Evolutionary conservation across 2,888 invertebrate species (phyloP).

Genomic region (Heliconius cydno): DNA sequence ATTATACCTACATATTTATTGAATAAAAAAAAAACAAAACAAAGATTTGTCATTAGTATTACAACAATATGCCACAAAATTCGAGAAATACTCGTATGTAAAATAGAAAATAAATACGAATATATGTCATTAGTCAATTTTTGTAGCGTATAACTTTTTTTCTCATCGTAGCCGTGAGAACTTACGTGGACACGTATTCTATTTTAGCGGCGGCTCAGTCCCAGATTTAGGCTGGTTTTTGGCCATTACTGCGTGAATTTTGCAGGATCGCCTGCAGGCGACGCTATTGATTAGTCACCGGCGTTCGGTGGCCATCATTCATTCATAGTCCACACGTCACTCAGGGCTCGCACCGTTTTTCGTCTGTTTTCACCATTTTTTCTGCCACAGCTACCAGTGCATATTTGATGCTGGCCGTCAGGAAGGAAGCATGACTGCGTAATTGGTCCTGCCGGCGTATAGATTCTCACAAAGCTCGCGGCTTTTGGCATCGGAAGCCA

Average conservation of each 20-base stretch:
- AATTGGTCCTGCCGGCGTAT: conserved; percentile 67
- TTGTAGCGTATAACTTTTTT: neutral
- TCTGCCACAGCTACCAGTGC: conserved; percentile 61
- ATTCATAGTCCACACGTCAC: conserved; percentile 71
- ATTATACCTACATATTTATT: neutral
- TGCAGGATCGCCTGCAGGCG: conserved; percentile 56
- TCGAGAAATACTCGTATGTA: too few species aligned
- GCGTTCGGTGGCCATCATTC: conserved; percentile 67
- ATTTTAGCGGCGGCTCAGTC: conserved; percentile 33
- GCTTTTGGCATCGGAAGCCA: conserved; percentile 53
- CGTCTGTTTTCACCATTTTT: conserved; percentile 52
- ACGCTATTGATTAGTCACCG: conserved; percentile 60
- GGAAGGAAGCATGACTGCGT: conserved; percentile 69
- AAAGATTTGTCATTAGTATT: neutral
- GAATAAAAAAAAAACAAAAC: neutral
- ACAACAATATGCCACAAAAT: neutral
- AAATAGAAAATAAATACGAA: too few species aligned
- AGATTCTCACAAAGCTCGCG: conserved; percentile 58
- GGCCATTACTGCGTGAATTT: conserved; percentile 64
- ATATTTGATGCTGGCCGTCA: conserved; percentile 73
- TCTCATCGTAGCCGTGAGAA: neutral
- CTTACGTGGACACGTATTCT: conserved; percentile 28
- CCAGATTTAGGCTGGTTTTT: conserved; percentile 53
- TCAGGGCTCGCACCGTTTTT: conserved; percentile 61
- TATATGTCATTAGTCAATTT: neutral